Conservation (phyloP, 2,113 vertebrate genomes). For the Hippocampus abdominalis region DNA sequence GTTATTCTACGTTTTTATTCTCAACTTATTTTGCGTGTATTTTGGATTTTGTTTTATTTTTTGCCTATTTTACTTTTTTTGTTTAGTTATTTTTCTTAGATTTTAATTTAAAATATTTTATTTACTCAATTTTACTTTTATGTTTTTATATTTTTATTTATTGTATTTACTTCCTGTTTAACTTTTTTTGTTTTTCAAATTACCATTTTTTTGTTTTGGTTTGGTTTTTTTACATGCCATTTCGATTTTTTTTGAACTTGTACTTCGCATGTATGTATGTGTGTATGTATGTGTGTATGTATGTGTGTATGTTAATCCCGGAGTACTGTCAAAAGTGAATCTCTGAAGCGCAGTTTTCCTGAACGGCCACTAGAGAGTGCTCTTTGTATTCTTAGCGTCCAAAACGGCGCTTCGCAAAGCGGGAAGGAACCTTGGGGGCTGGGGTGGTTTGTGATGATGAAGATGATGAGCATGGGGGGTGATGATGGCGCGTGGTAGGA, state of each 20-base stretch:
- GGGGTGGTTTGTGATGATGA: not conserved
- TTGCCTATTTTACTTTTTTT: no score
- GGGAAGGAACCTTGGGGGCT: constrained; percentile 21
- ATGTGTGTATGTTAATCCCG: not conserved
- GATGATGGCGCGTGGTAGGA: constrained; percentile 5
- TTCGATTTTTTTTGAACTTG: not conserved
- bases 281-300: no score
- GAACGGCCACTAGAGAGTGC: constrained; percentile 34
- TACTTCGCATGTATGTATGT: not conserved
- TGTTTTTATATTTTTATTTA: no score
- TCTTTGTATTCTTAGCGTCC: constrained; percentile 14
- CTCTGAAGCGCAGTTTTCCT: constrained; percentile 23
- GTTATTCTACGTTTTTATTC: no score
- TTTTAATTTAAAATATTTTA: no score
- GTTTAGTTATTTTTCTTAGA: no score
- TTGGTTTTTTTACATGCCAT: not conserved
- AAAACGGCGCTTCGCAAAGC: constrained; percentile 33
- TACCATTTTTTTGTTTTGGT: not conserved
- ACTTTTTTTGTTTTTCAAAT: not conserved
- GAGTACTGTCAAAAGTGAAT: not conserved
- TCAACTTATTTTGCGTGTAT: no score
- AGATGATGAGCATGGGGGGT: constrained; percentile 8
- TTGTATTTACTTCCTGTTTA: not conserved
- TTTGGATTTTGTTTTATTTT: no score
- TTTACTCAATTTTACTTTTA: no score